Base-by-base conservation (phyloP, 2,888 invertebrate genomes). In the Nysson spinosus region DNA sequence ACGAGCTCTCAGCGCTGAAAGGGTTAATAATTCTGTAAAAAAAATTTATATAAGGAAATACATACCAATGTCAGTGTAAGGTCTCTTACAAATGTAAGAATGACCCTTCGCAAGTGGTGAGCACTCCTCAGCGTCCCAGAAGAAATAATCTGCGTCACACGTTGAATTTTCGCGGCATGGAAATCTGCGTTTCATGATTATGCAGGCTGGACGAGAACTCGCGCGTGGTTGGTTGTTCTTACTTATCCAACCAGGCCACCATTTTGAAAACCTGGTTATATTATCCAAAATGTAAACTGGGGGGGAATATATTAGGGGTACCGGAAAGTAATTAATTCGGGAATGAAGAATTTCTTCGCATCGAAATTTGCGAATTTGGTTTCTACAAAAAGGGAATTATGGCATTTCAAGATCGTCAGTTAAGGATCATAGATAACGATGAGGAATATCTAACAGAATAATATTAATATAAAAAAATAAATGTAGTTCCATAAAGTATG, bases 21-120 rank as follows among this genome's bases (percentile, higher is more conserved):
- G n/a, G n/a, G n/a, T 20, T 9, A 22, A 26, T 11, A 9, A 5
- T 20, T n/a, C n/a, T n/a, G n/a, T n/a, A n/a, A 12, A 39, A 43
- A 46, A 6, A n/a, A 81, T 40, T 19, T 22, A 14, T 0, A n/a
- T 39, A 26, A 28, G 20, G 37, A 34, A 43, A 3, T 26, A 54
- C 81, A 79, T 78, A 85, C 89, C 88, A 46, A 89, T 87, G 76
- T 90, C 86, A 56, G 87, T 86, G 37, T 88, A 88, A 14, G 87
- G 83, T 54, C 87, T 85, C 75, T 91, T 88, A 81, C 91, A 91
- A 56, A 91, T 80, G 67, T 88, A 90, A 1, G 88, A 86, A 67
- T 88, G 85, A 17, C 82, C 84, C 39, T 83, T 83, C 24, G 78
- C 80, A 35, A 88, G 86, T 3, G 78, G 67, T 1, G 83, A 84